Percentiles rank a stretch among this genome's conserved stretches.
Conservation (phyloP, 2,113 vertebrate species). For the Daubentonia madagascariensis region DNA sequence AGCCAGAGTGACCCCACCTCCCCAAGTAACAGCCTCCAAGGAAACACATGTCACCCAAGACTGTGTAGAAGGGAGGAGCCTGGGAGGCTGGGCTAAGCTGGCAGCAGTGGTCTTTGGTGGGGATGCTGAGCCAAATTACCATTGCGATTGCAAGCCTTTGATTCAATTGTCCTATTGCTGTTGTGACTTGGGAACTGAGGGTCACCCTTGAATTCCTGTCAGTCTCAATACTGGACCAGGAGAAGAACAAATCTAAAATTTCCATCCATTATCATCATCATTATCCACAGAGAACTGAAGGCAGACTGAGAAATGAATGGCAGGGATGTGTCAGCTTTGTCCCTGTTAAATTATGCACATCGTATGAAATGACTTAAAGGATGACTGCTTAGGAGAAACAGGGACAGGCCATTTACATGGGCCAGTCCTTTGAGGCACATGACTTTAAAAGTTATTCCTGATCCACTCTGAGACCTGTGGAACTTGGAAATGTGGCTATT, state of each 20-base stretch:
- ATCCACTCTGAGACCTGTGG: background rate
- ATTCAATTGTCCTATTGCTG: background rate
- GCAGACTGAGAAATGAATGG: background rate
- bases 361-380: conserved; percentile 33
- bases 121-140: background rate
- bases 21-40: background rate
- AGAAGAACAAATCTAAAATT: background rate
- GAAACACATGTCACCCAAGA: background rate
- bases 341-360: conserved; percentile 60
- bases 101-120: background rate
- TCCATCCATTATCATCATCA: background rate
- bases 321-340: background rate
- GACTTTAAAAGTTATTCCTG: conserved; percentile 22
- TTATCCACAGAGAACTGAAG: background rate
- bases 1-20: background rate
- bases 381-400: conserved; percentile 37
- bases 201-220: background rate
- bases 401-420: background rate
- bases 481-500: background rate
- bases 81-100: background rate
- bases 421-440: conserved; percentile 22
- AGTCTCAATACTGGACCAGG: background rate
- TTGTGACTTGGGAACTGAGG: background rate
- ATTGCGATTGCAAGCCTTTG: background rate
- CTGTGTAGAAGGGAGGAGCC: background rate